Evolutionary conservation across 2,888 invertebrate genomes (phyloP), one percentile per base, ranked within the genome.

Genomic region (Merodon equestris): DNA sequence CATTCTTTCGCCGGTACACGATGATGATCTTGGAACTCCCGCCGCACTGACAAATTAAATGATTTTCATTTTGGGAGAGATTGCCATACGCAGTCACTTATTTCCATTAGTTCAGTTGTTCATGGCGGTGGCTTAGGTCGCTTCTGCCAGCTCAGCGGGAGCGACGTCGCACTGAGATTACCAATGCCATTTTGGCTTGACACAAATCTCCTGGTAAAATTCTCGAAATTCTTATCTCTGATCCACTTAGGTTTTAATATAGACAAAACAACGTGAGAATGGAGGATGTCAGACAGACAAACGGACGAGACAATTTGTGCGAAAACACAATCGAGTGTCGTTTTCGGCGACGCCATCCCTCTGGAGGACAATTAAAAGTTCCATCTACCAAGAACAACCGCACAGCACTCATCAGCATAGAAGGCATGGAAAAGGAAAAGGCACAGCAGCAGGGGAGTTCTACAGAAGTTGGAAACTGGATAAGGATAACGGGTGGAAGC

Each of bases 231-330:
- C 74, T 74, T 79, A 74, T 74, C 74, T 79, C 60, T 70, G 64
- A 79, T 79, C 74, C 58, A 79, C 64, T 79, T 79, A 64, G 79
- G 74, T 64, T 70, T 74, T 64, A 79, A 70, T 74, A 70, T 74
- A 79, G 70, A 79, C 70, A 70, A 74, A 56, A 70, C 60, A 74
- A 58, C 48, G 38, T 19, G 50, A 51, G 18, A 51, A 45, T 34
- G 54, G 14, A 42, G 13, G 27, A 61, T 19, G 45, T 15, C 13
- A 45, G 10, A 13, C 50, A n/a, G 40, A 40, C 40, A 3, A n/a
- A 50, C 34, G 15, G 12, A 17, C 13, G 44, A 44, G 18, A 10
- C 44, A 47, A 4, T 27, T 27, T 27, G 27, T 27, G 7, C 27
- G 7, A 27, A 4, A 27, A 51, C 42, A 64, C 42, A 38, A 67